Evolutionary conservation across 2,113 vertebrate genomes (phyloP).

Genomic region (Morone saxatilis): DNA sequence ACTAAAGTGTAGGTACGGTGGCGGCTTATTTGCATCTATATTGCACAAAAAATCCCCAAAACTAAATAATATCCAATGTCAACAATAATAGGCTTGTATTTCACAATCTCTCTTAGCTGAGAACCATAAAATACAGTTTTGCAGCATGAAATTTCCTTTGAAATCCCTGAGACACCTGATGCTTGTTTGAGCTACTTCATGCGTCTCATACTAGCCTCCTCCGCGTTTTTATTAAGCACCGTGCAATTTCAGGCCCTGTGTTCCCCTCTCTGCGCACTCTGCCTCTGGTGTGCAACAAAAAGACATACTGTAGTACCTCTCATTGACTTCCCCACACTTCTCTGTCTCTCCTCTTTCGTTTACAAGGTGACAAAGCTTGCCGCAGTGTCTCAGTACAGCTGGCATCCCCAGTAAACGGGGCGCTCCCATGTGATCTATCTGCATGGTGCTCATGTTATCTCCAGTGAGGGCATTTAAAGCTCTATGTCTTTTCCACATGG

Average conservation of each 20-base stretch:
- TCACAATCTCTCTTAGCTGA: slow-evolving; percentile 59
- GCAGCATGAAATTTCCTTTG: slow-evolving; percentile 74
- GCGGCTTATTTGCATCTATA: slow-evolving; percentile 67
- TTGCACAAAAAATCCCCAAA: slow-evolving; percentile 21
- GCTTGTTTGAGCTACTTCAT: slow-evolving; percentile 75
- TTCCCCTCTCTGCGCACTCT: slow-evolving; percentile 56
- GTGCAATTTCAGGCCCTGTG: slow-evolving; percentile 55
- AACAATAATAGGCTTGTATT: slow-evolving; percentile 66
- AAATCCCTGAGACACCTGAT: slow-evolving; percentile 79
- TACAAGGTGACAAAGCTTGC: slow-evolving; percentile 84
- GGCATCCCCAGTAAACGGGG: slow-evolving; percentile 77
- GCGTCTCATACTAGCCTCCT: slow-evolving; percentile 64
- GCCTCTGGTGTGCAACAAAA: slow-evolving; percentile 76
- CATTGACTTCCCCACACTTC: slow-evolving; percentile 53
- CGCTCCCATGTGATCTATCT: slow-evolving; percentile 76
- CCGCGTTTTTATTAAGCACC: slow-evolving; percentile 69
- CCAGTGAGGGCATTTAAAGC: slow-evolving; percentile 79
- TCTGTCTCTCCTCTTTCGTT: slow-evolving; percentile 71
- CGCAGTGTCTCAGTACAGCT: slow-evolving; percentile 78
- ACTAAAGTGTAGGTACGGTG: background rate
- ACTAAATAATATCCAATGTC: slow-evolving; percentile 66
- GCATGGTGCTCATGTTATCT: slow-evolving; percentile 80
- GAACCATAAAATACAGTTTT: slow-evolving; percentile 65
- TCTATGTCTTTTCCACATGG: slow-evolving; percentile 86
- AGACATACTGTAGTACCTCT: slow-evolving; percentile 33